phyloP scores from a whole-genome alignment of 2,888 invertebrate genomes.

The Lapara coniferarum region DNA sequence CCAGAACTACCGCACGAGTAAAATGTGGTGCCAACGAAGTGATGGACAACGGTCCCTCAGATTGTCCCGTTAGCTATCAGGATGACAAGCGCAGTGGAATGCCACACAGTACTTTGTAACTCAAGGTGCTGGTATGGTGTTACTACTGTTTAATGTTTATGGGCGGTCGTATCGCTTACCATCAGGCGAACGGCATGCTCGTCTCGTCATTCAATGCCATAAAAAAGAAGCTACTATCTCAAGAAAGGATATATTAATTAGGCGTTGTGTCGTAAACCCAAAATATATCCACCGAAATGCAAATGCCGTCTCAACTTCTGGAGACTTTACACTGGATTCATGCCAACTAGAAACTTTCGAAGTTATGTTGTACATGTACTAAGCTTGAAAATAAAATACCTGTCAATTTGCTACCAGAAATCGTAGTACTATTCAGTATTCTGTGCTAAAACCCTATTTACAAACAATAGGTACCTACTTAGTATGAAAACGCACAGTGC shows the following conservation, averaged over 20 bases:
- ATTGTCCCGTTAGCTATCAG: conserved; percentile 33
- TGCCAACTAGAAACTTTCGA: conserved; percentile 48
- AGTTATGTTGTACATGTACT: conserved; percentile 35
- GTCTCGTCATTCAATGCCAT: too few relatives aligned
- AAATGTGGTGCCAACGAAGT: conserved; percentile 7
- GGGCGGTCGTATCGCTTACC: too few relatives aligned
- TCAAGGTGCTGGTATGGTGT: too few relatives aligned
- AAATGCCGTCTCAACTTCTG: conserved; percentile 48
- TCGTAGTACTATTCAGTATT: too few relatives aligned
- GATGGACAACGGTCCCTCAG: background rate
- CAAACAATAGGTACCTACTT: too few relatives aligned
- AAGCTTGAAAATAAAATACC: background rate
- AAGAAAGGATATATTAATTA: conserved; percentile 32
- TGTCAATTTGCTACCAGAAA: background rate
- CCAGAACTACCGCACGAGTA: background rate
- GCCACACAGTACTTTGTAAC: too few relatives aligned
- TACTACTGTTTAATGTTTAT: too few relatives aligned
- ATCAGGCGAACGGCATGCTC: too few relatives aligned
- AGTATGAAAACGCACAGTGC: too few relatives aligned
- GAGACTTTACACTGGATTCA: conserved; percentile 46
- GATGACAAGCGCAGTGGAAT: too few relatives aligned
- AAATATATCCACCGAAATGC: conserved; percentile 38
- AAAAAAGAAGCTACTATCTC: conserved; percentile 45
- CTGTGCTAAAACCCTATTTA: too few relatives aligned
- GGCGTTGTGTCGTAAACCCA: conserved; percentile 28